Conservation (phyloP, 2,113 vertebrate genomes). For the Sylvilagus bachmani region DNA sequence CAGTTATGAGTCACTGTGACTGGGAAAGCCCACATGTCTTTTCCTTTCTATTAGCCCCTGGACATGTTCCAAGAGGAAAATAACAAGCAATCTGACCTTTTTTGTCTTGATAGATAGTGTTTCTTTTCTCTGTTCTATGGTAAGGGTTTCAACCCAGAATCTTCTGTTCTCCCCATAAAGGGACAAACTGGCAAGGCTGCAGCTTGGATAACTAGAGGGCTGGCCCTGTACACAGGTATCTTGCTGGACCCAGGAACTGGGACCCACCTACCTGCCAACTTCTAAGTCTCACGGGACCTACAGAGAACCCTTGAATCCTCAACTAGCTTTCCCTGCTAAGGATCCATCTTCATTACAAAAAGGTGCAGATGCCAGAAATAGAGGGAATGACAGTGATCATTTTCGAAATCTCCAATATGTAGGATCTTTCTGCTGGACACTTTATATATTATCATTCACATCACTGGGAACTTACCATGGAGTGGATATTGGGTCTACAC, state of each 20-base stretch:
- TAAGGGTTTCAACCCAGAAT: neutral
- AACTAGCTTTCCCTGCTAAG: neutral
- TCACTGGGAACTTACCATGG: neutral
- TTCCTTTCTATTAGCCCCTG: neutral
- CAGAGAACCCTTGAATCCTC: neutral
- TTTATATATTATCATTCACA: neutral
- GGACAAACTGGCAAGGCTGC: neutral
- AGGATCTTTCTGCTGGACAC: neutral
- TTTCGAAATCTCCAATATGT: neutral
- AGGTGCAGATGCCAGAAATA: neutral
- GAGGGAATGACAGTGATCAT: neutral
- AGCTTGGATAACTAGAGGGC: neutral
- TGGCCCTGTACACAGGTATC: neutral
- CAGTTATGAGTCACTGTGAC: slow-evolving; percentile 60
- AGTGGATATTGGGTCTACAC: neutral
- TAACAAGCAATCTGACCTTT: neutral
- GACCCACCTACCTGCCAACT: neutral
- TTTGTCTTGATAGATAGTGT: neutral
- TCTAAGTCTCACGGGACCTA: neutral
- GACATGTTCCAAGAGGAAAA: neutral
- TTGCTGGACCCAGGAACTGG: neutral
- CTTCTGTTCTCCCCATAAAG: neutral
- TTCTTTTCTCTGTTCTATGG: neutral
- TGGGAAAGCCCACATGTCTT: slow-evolving; percentile 68
- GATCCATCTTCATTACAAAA: neutral